A percentile compares a stretch with the other conserved stretches of the same genome.
phyloP scores from a whole-genome alignment of 2,113 vertebrate genomes.

The Corythornis madagascariensis region DNA sequence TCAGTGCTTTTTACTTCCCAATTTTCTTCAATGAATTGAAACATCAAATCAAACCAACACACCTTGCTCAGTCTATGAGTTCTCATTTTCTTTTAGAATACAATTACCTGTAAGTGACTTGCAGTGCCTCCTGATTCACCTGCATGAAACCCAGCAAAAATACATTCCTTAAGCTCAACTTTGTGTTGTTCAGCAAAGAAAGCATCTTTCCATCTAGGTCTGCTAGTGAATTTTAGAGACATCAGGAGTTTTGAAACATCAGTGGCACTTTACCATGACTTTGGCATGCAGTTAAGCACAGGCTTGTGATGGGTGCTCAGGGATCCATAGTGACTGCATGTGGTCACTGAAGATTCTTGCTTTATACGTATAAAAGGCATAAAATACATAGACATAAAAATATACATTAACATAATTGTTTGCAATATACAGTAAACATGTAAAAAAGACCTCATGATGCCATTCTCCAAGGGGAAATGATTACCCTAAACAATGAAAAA shows the following conservation, averaged over 20 bases:
- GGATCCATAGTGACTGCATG: background rate
- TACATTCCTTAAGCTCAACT: background rate
- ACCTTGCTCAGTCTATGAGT: background rate
- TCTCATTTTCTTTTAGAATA: background rate
- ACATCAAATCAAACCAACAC: background rate
- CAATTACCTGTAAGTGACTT: background rate
- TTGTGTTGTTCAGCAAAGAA: background rate
- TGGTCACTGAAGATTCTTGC: background rate
- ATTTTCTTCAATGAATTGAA: background rate
- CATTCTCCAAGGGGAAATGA: background rate
- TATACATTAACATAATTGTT: background rate
- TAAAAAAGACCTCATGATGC: background rate
- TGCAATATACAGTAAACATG: background rate
- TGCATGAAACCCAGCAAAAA: background rate
- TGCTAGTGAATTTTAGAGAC: background rate
- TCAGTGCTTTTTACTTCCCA: background rate
- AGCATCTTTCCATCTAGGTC: background rate
- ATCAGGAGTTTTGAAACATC: too few relatives aligned
- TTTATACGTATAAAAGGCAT: background rate
- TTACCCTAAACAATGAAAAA: background rate
- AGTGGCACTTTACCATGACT: background rate
- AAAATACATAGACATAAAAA: background rate
- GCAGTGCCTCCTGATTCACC: background rate
- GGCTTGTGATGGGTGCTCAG: background rate
- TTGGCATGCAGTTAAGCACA: background rate